Evolutionary conservation across 2,797 vertebrate genomes (phyloP).

Genomic region (Sebastolobus altivelis): DNA sequence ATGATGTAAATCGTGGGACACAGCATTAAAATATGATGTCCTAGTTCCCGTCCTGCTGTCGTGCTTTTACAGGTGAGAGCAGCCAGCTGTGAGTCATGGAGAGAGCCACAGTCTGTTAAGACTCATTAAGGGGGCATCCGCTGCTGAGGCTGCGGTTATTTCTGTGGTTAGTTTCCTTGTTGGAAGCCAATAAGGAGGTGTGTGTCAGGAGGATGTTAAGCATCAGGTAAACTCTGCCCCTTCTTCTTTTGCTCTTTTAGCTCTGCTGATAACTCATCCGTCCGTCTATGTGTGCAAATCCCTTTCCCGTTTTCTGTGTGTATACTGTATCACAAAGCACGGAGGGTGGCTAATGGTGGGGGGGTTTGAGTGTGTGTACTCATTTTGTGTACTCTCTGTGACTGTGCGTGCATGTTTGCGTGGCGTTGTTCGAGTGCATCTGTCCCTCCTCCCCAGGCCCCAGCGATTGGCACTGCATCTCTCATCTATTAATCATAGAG

Average conservation of each 20-base stretch:
- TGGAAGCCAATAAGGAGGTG: slow-evolving; percentile 47
- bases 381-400: slow-evolving; percentile 49
- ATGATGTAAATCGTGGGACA: slow-evolving; percentile 53
- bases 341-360: slow-evolving; percentile 61
- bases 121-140: slow-evolving; percentile 63
- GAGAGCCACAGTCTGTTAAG: slow-evolving; percentile 52
- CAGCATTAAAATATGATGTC: slow-evolving; percentile 50
- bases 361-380: slow-evolving; percentile 47
- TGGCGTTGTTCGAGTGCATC: slow-evolving; percentile 78
- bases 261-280: slow-evolving; percentile 23
- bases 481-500: slow-evolving; percentile 99
- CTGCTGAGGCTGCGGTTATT: slow-evolving; percentile 53
- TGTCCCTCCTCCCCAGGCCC: slow-evolving; percentile 85
- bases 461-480: slow-evolving; percentile 91
- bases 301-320: slow-evolving; percentile 42
- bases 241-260: slow-evolving; percentile 49
- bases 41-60: slow-evolving; percentile 61
- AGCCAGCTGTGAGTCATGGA: slow-evolving; percentile 60
- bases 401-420: slow-evolving; percentile 63
- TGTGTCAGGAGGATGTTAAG: slow-evolving; percentile 55
- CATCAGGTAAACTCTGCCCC: slow-evolving; percentile 34
- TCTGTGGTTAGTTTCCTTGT: slow-evolving; percentile 63
- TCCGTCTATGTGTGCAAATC: slow-evolving; percentile 35
- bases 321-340: slow-evolving; percentile 44
- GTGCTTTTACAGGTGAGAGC: slow-evolving; percentile 68